Evolutionary conservation across 2,888 invertebrate genomes (phyloP).

Genomic region (Erpobdella octoculata): DNA sequence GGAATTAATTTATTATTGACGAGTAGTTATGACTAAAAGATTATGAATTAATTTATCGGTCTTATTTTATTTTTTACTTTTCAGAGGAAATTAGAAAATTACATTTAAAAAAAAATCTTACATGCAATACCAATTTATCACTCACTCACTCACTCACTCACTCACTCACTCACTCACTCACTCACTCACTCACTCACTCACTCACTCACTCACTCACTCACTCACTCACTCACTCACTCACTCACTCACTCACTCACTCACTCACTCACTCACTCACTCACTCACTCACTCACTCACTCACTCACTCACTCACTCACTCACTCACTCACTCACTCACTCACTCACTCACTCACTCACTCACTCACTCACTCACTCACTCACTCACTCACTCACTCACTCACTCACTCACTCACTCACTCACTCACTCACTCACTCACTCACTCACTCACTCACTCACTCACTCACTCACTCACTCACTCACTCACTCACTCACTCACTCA

Average conservation of each 20-base stretch:
- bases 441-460: conserved; percentile 2
- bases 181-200: neutral
- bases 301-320: conserved; percentile 7
- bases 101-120: too few species aligned
- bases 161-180: neutral
- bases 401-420: conserved; percentile 7
- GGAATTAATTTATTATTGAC: too few species aligned
- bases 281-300: conserved; percentile 3
- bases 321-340: conserved; percentile 6
- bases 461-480: neutral
- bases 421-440: conserved; percentile 3
- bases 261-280: conserved; percentile 7
- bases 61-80: too few species aligned
- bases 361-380: conserved; percentile 4
- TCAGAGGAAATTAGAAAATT: too few species aligned
- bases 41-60: too few species aligned
- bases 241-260: neutral
- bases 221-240: neutral
- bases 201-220: neutral
- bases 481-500: neutral
- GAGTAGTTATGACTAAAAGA: too few species aligned
- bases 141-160: neutral
- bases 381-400: conserved; percentile 7
- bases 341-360: conserved; percentile 6
- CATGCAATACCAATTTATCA: too few species aligned